Evolutionary conservation across 2,113 vertebrate species (phyloP), one percentile per base, ranked within the genome.

Genomic region (Eolophus roseicapilla): DNA sequence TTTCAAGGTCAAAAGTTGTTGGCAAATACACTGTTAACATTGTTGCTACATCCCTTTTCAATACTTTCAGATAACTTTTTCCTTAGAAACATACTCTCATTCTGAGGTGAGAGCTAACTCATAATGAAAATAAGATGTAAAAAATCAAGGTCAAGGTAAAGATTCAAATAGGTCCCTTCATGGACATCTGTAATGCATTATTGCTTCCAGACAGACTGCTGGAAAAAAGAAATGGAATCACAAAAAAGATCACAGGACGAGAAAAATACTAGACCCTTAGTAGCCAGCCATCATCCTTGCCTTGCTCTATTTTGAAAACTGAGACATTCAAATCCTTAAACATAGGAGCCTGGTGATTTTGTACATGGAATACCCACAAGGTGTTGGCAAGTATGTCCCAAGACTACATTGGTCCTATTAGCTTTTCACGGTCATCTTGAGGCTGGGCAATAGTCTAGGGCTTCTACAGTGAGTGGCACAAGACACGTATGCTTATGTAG

Each of bases 191-290:
- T 63, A 13, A 28, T 69, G 11, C 21, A 13, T 39, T 74, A 52
- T n/a, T 70, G 5, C 10, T 87, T 86, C 50, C 39, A 64, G 37
- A 7, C 8, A 77, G 24, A 29, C 10, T n/a, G 12, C 33, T 7
- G 74, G 23, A 71, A 80, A 15, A 27, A 64, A 89, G 59, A 35
- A 69, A 43, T 23, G 0, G 64, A 46, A 67, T 24, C 6, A 1
- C 6, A 3, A 11, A 78, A 70, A 78, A 37, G 4, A 49, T 55
- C 29, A 46, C 0, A 0, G 3, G 37, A 74, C 31, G 20, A 57
- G 21, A 63, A 87, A 85, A 87, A 46, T 41, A 5, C 6, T 52
- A 63, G 41, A 17, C 18, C 25, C 8, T 78, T 28, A 79, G 13
- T 4, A 28, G 31, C 6, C 53, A 19, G 49, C 88, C 3, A 33